Evolutionary conservation across 2,888 invertebrate genomes (phyloP), one percentile per base, ranked within the genome.

Genomic region (Dione juno): DNA sequence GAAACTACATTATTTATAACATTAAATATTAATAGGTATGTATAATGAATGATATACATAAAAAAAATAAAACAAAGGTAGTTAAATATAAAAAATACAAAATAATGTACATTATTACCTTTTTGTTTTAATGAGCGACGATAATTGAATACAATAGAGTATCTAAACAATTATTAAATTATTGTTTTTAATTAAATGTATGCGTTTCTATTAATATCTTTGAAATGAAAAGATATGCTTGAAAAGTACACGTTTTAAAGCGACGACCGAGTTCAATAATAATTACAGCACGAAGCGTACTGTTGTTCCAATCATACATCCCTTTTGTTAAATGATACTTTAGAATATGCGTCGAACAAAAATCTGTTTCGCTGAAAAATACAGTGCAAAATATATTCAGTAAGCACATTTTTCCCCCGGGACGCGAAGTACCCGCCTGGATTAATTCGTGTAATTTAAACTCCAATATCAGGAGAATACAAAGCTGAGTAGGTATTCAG

Each of bases 391-490:
- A 68, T 68, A 58, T 59, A 71, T 66, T 72, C 74, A 63, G 72
- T 72, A 75, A 84, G 81, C 82, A 80, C 82, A 84, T 82, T 82
- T 77, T 82, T 84, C 85, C 83, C 84, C 63, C 69, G 82, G 82
- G 84, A 86, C 76, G 80, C 79, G 75, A 77, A 81, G 81, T 81
- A 81, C 78, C 82, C 83, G 84, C 78, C 80, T 80, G 87, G 86
- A 88, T 88, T 88, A 88, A 88, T 89, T 90, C 85, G 83, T 86
- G 88, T 88, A 88, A 90, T 89, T 88, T 86, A 87, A 87, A 87
- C 87, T 85, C 82, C 83, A 82, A 85, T 89, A 89, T 88, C 84
- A 86, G 85, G 89, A 87, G 86, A 86, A 85, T 84, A 88, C 78
- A 82, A 86, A 84, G 81, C 82, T 79, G 82, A 84, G 83, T 77